Conservation (phyloP, 1,140 invertebrate genomes). For the Mactra quadrangularis region DNA sequence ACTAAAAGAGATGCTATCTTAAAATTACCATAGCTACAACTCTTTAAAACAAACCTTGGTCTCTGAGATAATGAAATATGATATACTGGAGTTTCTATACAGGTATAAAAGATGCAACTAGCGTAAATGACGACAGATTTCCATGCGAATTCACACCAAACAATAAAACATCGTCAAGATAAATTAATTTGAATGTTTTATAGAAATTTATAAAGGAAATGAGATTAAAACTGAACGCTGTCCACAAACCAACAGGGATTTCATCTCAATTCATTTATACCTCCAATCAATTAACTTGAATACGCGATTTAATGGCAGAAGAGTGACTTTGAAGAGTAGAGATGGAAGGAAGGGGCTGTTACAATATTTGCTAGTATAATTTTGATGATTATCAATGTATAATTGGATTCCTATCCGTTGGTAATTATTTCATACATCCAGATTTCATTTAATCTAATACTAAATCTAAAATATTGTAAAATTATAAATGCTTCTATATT, state of each 20-base stretch:
- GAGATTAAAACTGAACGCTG: constrained; percentile 51
- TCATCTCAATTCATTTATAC: constrained; percentile 26
- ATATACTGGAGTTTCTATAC: constrained; percentile 6
- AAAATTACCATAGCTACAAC: constrained; percentile 25
- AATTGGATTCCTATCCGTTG: constrained; percentile 55
- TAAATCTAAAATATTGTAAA: constrained; percentile 54
- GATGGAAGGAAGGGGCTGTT: constrained; percentile 38
- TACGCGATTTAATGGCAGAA: constrained; percentile 46
- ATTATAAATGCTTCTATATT: constrained; percentile 54
- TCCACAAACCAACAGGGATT: constrained; percentile 40
- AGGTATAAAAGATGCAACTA: constrained; percentile 6
- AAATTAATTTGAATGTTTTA: constrained; percentile 62
- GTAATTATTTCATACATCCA: constrained; percentile 56
- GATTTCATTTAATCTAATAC: constrained; percentile 61
- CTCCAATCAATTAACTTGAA: constrained; percentile 53
- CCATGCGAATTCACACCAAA: constrained; percentile 49
- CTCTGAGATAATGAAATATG: constrained; percentile 25
- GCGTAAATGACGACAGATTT: constrained; percentile 48
- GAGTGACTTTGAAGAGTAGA: constrained; percentile 28
- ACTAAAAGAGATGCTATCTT: too few species aligned
- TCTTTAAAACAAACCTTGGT: too few species aligned
- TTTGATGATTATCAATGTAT: constrained; percentile 62
- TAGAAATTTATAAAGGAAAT: constrained; percentile 53
- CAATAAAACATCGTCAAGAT: constrained; percentile 30
- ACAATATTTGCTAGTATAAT: constrained; percentile 61